Evolutionary conservation across 2,797 vertebrate species (phyloP), one percentile per base, ranked within the genome.

Genomic region (Sciaenops ocellatus): DNA sequence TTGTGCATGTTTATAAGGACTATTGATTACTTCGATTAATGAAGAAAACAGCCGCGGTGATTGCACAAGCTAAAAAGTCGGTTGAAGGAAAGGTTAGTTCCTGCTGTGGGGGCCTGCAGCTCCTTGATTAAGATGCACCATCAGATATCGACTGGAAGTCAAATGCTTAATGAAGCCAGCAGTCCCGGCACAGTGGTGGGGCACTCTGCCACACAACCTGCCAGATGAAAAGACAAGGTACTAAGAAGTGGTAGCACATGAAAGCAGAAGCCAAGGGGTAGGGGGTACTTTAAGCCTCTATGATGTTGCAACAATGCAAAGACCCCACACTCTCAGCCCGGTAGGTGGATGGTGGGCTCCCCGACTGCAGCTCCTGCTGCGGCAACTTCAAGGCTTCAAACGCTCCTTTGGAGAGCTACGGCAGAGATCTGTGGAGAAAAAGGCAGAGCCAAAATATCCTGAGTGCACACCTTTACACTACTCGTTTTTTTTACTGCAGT

Each of bases 141-240:
- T 91, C 92, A 87, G 83, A 88, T 93, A 94, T 95, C 84, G 93
- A 95, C 93, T 92, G 88, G 83, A 93, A 94, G 91, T 94, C 92
- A 92, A 93, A 92, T 50, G 84, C 89, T 89, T 95, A 95, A 95
- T 94, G 94, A 95, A 94, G 91, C 82, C 90, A 60, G 92, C 83
- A 90, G 83, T 91, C 86, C 82, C 80, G 30, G 82, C 85, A 55
- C 90, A 90, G 91, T 78, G 72, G 89, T 71, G 78, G 83, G 82
- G 56, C 85, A 54, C 73, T 76, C 79, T 10, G 54, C 80, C 88
- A 74, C 82, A 85, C 89, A 82, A 82, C 78, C 86, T 56, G 89
- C 85, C 57, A 86, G 90, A 94, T 93, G 80, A 91, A 94, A 91
- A 87, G 87, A 86, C 85, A 76, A 81, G 73, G 78, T 48, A 54